Conservation (phyloP, 2,113 vertebrate genomes). For the Corythoichthys haematopterus region DNA sequence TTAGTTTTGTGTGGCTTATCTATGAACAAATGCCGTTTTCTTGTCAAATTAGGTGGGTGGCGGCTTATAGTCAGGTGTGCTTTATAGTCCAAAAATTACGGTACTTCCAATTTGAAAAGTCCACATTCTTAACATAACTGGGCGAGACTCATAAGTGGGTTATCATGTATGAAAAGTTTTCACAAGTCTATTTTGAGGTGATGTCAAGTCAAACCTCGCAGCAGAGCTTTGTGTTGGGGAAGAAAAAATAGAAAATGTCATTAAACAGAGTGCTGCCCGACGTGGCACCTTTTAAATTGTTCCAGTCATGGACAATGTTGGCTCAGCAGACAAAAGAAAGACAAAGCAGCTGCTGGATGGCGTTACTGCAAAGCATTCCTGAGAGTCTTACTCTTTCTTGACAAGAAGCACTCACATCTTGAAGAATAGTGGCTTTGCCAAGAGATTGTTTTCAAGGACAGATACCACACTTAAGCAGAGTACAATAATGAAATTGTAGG, state of each 20-base stretch:
- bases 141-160: slow-evolving; percentile 11
- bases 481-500: slow-evolving; percentile 30
- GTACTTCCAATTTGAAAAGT: slow-evolving; percentile 39
- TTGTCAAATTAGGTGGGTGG: too few relatives aligned
- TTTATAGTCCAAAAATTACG: too few relatives aligned
- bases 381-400: slow-evolving; percentile 41
- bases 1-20: too few relatives aligned
- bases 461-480: slow-evolving; percentile 52
- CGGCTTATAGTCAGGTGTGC: too few relatives aligned
- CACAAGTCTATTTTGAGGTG: slow-evolving; percentile 7
- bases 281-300: slow-evolving; percentile 30
- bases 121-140: slow-evolving; percentile 15
- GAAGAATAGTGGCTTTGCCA: slow-evolving; percentile 52
- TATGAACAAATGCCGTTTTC: too few relatives aligned
- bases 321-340: slow-evolving; percentile 37
- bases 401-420: slow-evolving; percentile 56
- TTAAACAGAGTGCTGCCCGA: slow-evolving; percentile 27
- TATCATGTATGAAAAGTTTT: slow-evolving; percentile 35
- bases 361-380: slow-evolving; percentile 48
- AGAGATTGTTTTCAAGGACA: slow-evolving; percentile 57
- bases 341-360: slow-evolving; percentile 42
- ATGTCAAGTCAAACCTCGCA: slow-evolving; percentile 15
- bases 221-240: not conserved
- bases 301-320: slow-evolving; percentile 37
- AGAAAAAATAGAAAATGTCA: slow-evolving; percentile 12